Base-by-base conservation (phyloP, 2,113 vertebrate genomes). In the Pelvicachromis taeniatus region DNA sequence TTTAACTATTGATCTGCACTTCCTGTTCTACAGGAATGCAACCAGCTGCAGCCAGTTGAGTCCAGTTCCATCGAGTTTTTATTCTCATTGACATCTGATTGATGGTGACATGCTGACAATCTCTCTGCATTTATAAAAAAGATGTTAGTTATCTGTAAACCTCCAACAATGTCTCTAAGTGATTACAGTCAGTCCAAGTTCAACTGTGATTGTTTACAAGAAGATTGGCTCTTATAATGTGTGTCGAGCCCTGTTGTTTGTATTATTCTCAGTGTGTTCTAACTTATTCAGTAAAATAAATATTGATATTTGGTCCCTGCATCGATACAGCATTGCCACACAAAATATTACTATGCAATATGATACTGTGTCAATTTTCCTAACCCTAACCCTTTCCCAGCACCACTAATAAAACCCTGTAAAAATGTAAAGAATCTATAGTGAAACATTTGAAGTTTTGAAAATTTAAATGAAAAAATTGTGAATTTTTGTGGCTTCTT, bases 281-380 rank as follows among this genome's bases (percentile, higher is more conserved):
- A 31, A 31, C 5, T 31, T 31, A 31, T 31, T 31, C 29, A 31
- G 29, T 31, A 31, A 31, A 31, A 31, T 31, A 4, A 31, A 4
- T 4, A 31, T 31, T 5, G 29, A 31, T 31, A 31, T 31, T 31
- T 31, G 29, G n/a, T 38, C 17, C 33, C 59, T 38, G 19, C 59
- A 63, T 63, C 1, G 10, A 63, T 38, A 38, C 19, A 63, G 38
- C 35, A 11, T 35, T 63, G 59, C 59, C 59, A 63, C 59, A 7
- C 59, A 35, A 63, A 35, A n/a, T 63, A 35, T 63, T 35, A 31
- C 6, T 6, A 3, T 38, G 38, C 33, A 63, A n/a, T 38, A 63
- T 10, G 0, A 6, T 35, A 61, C 31, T 35, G 31, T 61, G n/a
- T 35, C 2, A 1, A 35, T 7, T 35, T 61, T 35, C 29, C 29